A percentile compares a stretch with the other conserved stretches of the same genome.
phyloP scores from a whole-genome alignment of 1,140 invertebrate genomes.

The Ectropis grisescens region DNA sequence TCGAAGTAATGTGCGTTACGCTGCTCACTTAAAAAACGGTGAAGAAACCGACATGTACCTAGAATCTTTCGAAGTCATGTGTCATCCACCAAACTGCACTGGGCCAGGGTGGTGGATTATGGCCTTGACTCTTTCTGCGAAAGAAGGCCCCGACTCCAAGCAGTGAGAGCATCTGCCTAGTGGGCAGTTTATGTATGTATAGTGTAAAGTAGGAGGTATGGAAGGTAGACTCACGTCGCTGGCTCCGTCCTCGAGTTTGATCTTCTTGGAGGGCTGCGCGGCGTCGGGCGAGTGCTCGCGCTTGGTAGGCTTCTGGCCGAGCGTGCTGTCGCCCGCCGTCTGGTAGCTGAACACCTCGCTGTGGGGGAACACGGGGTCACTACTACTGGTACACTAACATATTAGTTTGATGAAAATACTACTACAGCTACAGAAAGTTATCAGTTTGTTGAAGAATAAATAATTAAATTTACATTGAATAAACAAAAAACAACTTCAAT shows the following conservation, averaged over 20 bases:
- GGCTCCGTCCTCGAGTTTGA: constrained; percentile 36
- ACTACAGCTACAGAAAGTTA: neutral
- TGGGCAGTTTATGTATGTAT: neutral
- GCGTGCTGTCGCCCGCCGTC: constrained; percentile 40
- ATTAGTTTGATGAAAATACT: too few species aligned
- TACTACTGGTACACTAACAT: too few species aligned
- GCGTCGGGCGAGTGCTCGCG: constrained; percentile 46
- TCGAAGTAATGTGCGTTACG: too few species aligned
- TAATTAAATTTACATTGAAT: too few species aligned
- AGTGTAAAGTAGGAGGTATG: neutral
- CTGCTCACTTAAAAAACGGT: too few species aligned
- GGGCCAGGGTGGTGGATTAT: too few species aligned
- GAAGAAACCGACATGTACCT: neutral
- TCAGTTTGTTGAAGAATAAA: neutral
- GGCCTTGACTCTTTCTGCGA: too few species aligned
- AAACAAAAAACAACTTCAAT: too few species aligned
- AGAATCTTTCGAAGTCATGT: neutral
- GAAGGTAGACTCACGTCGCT: constrained; percentile 31
- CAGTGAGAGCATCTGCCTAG: neutral
- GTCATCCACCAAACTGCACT: too few species aligned
- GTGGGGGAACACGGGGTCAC: constrained; percentile 7
- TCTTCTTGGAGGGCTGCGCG: constrained; percentile 39
- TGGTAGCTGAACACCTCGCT: constrained; percentile 47
- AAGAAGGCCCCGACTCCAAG: too few species aligned
- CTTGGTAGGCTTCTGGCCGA: constrained; percentile 44